Conservation (phyloP, 2,888 invertebrate genomes). For the Nycteola revayana region DNA sequence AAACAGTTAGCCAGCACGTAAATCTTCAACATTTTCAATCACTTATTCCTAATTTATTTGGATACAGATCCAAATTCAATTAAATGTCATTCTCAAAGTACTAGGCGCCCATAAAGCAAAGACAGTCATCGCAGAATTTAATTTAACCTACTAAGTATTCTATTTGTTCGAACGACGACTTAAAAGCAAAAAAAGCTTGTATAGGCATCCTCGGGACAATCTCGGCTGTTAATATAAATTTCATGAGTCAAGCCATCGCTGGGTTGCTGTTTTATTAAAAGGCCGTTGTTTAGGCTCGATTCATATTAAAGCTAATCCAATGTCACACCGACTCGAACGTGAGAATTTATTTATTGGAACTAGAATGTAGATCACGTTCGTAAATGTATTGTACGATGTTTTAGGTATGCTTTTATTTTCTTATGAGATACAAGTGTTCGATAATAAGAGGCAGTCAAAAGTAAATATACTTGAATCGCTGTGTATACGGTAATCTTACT, state of each 20-base stretch:
- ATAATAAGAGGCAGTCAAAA: background rate
- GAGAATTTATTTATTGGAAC: constrained; percentile 30
- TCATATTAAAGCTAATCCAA: constrained; percentile 45
- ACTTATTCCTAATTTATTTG: too few relatives aligned
- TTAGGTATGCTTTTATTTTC: constrained; percentile 10
- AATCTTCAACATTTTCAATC: too few relatives aligned
- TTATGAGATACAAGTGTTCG: constrained; percentile 10
- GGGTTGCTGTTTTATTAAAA: constrained; percentile 57
- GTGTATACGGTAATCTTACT: too few relatives aligned
- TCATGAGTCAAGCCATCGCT: constrained; percentile 51
- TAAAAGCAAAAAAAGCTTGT: constrained; percentile 31
- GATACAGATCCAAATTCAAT: too few relatives aligned
- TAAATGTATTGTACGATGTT: constrained; percentile 16
- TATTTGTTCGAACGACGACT: constrained; percentile 20
- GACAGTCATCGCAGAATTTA: constrained; percentile 25
- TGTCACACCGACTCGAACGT: constrained; percentile 37
- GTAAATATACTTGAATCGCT: background rate
- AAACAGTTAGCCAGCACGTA: too few relatives aligned
- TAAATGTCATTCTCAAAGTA: too few relatives aligned
- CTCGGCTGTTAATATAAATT: constrained; percentile 58
- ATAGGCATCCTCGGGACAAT: constrained; percentile 45
- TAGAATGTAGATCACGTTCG: constrained; percentile 27
- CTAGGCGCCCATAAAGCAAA: constrained; percentile 20
- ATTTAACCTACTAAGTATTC: constrained; percentile 32
- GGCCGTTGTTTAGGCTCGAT: constrained; percentile 49